Conservation (phyloP, 1,140 invertebrate species). For the Harlomillsia oculata region DNA sequence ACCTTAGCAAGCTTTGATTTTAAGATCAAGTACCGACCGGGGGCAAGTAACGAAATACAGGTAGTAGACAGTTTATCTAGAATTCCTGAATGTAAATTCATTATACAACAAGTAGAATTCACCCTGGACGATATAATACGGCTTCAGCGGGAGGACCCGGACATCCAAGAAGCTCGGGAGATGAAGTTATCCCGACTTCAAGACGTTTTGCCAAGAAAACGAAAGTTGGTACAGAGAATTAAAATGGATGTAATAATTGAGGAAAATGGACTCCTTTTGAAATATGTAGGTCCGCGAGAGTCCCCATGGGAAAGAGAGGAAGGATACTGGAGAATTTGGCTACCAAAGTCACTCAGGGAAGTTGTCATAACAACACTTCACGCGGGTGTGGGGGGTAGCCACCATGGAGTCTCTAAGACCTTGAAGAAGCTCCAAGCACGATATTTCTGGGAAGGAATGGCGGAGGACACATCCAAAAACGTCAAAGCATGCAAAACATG, state of each 20-base stretch:
- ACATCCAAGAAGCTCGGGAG: background rate
- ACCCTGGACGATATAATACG: no score
- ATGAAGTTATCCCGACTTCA: background rate
- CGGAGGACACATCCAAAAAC: background rate
- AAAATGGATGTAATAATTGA: no score
- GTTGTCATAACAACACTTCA: background rate
- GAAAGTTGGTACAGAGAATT: background rate
- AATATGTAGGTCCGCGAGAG: slow-evolving; percentile 1
- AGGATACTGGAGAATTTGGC: background rate
- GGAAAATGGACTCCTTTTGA: background rate
- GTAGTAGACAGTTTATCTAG: slow-evolving; percentile 31
- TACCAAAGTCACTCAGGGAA: slow-evolving; percentile 34
- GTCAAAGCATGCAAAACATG: slow-evolving; percentile 1
- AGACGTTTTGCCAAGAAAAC: background rate
- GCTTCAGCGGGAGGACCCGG: background rate
- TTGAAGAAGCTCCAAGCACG: background rate
- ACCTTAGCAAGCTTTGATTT: slow-evolving; percentile 42
- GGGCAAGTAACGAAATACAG: slow-evolving; percentile 23
- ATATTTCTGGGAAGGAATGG: slow-evolving; percentile 5
- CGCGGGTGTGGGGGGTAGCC: background rate
- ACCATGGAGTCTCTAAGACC: slow-evolving; percentile 9
- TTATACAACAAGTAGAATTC: background rate
- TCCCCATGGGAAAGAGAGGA: slow-evolving; percentile 7
- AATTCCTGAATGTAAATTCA: background rate
- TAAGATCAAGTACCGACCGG: slow-evolving; percentile 38